Conservation (phyloP, 1,140 invertebrate genomes). For the Rhagoletis zephyria region DNA sequence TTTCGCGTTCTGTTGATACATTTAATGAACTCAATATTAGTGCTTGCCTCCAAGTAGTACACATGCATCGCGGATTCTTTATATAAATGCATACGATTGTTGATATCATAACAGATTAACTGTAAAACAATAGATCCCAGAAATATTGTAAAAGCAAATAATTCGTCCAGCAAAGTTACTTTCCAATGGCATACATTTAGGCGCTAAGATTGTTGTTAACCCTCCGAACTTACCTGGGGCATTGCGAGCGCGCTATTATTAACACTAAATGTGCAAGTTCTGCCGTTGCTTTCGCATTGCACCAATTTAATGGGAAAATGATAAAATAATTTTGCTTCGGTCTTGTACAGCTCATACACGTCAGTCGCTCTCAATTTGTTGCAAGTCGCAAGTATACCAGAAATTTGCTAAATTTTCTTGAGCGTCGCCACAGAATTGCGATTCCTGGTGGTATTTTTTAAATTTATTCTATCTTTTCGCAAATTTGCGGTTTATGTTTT, state of each 20-base stretch:
- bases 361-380: not conserved
- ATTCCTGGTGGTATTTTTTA: not conserved
- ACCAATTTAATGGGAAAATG: not conserved
- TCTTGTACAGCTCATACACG: not conserved
- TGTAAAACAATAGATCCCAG: not conserved
- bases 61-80: not conserved
- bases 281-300: not conserved
- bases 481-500: too few relatives aligned
- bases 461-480: not conserved
- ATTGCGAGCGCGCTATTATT: not conserved
- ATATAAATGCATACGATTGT: not conserved
- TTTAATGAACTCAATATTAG: not conserved
- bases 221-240: not conserved
- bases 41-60: not conserved
- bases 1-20: not conserved
- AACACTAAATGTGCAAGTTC: not conserved
- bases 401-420: not conserved
- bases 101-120: not conserved
- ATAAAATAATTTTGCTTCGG: not conserved
- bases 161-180: not conserved
- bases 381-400: conserved; percentile 23
- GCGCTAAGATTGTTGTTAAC: not conserved
- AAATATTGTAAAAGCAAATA: not conserved
- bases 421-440: not conserved
- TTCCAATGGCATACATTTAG: not conserved